These are phyloP conservation scores for Sesia apiformis DNA, from an alignment of 2,888 invertebrate genomes.

Conservation along the genomic window DNA sequence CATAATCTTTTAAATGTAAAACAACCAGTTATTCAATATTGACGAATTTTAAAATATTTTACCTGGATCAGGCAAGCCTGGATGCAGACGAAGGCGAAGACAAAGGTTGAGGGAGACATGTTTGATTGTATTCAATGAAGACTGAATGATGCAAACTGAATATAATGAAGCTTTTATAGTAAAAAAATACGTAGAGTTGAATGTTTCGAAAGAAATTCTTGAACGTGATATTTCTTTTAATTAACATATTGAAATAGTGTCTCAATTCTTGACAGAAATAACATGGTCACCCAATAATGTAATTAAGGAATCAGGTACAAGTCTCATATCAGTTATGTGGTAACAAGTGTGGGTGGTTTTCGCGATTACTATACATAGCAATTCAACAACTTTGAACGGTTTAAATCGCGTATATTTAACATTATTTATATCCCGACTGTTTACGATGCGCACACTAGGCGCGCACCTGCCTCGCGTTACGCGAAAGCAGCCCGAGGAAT, in stretches of 20 bases:
- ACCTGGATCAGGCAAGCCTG: conserved; percentile 17
- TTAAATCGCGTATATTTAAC: too few species aligned
- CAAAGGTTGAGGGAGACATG: conserved; percentile 11
- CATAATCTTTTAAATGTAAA: not conserved
- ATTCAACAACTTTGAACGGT: too few species aligned
- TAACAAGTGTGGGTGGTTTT: not conserved
- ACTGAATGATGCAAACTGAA: not conserved
- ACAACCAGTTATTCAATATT: not conserved
- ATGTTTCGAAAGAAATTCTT: not conserved
- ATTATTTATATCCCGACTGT: too few species aligned
- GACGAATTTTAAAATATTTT: not conserved
- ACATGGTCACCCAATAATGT: not conserved
- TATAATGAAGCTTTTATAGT: not conserved
- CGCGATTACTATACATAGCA: too few species aligned
- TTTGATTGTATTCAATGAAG: not conserved
- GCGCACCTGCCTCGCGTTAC: too few species aligned
- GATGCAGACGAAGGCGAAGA: conserved; percentile 11
- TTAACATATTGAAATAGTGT: not conserved
- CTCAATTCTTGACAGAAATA: too few species aligned
- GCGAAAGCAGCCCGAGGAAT: too few species aligned
- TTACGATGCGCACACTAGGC: too few species aligned
- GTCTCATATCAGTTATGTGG: not conserved
- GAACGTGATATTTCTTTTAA: not conserved
- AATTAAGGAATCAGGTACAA: too few species aligned
- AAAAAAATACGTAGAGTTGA: not conserved